phyloP scores from a whole-genome alignment of 2,888 invertebrate genomes.

The Caradrina clavipalpis region DNA sequence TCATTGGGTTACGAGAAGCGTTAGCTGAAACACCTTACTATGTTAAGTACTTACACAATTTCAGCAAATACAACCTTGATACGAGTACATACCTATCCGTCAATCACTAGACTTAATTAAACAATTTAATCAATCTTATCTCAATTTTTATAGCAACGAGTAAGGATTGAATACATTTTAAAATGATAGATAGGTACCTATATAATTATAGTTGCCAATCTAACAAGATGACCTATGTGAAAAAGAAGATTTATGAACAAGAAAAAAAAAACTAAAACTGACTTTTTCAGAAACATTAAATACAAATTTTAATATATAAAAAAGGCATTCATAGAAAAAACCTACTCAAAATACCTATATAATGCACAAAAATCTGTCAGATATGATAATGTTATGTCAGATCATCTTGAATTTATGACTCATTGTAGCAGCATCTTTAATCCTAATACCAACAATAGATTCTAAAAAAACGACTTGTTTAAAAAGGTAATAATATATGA shows the following conservation, averaged over 20 bases:
- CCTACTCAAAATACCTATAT: neutral
- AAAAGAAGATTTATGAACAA: neutral
- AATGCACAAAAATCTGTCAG: neutral
- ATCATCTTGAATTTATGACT: slow-evolving; percentile 22
- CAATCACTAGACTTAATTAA: slow-evolving; percentile 3
- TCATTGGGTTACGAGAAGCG: slow-evolving; percentile 70
- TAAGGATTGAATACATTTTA: neutral
- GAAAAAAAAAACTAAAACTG: neutral
- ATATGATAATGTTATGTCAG: slow-evolving; percentile 14
- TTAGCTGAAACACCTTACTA: slow-evolving; percentile 43
- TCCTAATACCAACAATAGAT: too few relatives aligned
- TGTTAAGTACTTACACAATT: slow-evolving; percentile 1
- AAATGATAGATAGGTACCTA: neutral
- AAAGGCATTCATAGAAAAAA: neutral
- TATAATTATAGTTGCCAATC: too few relatives aligned
- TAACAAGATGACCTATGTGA: too few relatives aligned
- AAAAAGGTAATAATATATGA: slow-evolving; percentile 10
- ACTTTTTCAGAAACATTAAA: neutral
- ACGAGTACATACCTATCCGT: neutral
- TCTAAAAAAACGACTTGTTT: neutral
- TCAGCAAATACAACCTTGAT: neutral
- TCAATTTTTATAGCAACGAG: neutral
- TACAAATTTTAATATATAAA: neutral
- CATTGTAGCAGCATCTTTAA: slow-evolving; percentile 11
- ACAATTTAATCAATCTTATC: neutral